Conservation (phyloP, 2,888 invertebrate genomes). For the Dryococelus australis region DNA sequence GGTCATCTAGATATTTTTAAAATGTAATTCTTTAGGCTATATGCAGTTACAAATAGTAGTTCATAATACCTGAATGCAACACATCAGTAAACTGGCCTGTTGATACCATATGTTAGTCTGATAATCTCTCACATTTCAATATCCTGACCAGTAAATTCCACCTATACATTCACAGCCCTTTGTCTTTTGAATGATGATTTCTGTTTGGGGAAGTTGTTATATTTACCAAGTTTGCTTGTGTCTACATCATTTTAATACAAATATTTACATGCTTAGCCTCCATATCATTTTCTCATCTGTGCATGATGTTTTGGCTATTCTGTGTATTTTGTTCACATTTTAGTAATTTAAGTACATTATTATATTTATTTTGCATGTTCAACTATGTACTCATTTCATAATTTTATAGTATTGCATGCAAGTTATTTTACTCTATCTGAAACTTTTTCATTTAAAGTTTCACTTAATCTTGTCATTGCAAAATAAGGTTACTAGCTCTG, state of each 20-base stretch:
- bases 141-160: not conserved
- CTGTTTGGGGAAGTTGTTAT: not conserved
- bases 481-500: no score
- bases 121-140: not conserved
- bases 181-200: not conserved
- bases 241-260: no score
- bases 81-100: not conserved
- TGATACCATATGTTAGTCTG: not conserved
- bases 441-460: not conserved
- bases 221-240: not conserved
- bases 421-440: not conserved
- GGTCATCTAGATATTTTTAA: not conserved
- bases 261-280: no score
- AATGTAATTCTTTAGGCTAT: not conserved
- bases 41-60: not conserved
- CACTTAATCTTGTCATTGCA: no score
- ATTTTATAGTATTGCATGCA: not conserved
- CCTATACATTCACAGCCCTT: not conserved
- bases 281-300: not conserved
- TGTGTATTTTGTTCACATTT: not conserved
- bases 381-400: not conserved
- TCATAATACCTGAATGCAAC: not conserved
- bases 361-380: not conserved
- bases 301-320: not conserved
- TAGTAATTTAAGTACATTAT: not conserved